Base-by-base conservation (phyloP, 1,140 invertebrate species). In the Solenopsis fugax region DNA sequence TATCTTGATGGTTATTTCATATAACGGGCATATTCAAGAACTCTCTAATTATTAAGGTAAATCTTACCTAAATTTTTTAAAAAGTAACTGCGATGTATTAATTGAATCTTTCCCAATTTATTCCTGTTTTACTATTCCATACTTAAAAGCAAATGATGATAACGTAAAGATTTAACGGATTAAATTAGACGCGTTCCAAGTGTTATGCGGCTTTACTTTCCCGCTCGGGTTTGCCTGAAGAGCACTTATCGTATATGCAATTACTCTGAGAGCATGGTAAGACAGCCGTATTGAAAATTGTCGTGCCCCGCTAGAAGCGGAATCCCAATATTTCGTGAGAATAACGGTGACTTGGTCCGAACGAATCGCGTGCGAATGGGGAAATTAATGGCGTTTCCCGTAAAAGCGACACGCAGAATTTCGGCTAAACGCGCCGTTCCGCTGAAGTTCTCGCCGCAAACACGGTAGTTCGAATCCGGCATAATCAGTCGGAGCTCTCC, bases 401-500 rank as follows among this genome's bases (percentile, higher is more conserved):
- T 84, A 75, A 84, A 81, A 84, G 80, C 54, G 69, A 29, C 54
- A 84, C 80, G 80, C 80, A 48, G 69, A 16, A 73, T 84, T 75
- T 84, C 56, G 41, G 16, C 69, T 84, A 62, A 71, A 75, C 69
- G 80, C 29, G 69, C 18, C 67, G 67, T 58, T 45, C 37, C 78
- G 16, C 18, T 41, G 37, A 60, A 82, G 80, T 84, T 84, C 69
- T 84, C 54, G 29, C 80, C 80, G 29, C 80, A 75, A 84, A 84
- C 80, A 75, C 29, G 41, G n/a, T 29, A 41, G 48, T 45, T 58
- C 24, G 69, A 72, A 58, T 58, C 78, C 24, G 34, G 67, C 54
- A 80, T 87, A 87, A 89, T 90, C 89, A 78, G 77, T 89, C 88
- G 41, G 52, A 41, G 77, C 89, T 77, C 64, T 69, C 65, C 21